Base-by-base conservation (phyloP, 2,888 invertebrate genomes). In the Melieria crassipennis region DNA sequence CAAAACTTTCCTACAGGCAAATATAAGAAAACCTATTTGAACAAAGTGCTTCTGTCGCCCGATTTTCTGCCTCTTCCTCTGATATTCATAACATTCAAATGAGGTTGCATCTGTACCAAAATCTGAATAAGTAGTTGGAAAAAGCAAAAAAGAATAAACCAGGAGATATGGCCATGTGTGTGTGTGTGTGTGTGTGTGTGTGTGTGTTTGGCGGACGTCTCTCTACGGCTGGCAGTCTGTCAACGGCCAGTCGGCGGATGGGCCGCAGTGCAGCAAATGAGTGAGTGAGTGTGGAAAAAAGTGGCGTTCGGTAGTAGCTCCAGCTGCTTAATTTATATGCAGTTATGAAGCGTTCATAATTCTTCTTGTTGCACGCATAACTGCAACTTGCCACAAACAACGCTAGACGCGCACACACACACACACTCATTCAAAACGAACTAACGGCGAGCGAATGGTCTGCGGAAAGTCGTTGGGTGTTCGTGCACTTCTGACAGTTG, bases 301-400 rank as follows among this genome's bases (percentile, higher is more conserved):
- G 67, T 68, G 50, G 67, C 67, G 50, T 48, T 60, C 50, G 60
- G 67, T 52, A 68, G 68, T 68, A 61, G 60, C 68, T 61, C 48
- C 61, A 61, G 48, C 68, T 47, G 62, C 52, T 76, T 79, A 79
- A 79, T 79, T 79, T 78, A 77, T 78, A 78, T 79, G 78, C 79
- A 79, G 79, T 77, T 79, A 78, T 78, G 77, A 79, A 73, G 76
- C 76, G 76, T 76, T 78, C 78, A 78, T 79, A 77, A 78, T 75
- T 74, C 70, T 73, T 61, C 42, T 65, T 60, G 63, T 60, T 58
- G 55, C 71, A 62, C 57, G 70, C 48, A 57, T 52, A 61, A 69
- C 56, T 65, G 58, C 58, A 30, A 30, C 30, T 30, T 30, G 30
- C 30, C 30, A 30, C 30, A 30, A 2, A 30, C 30, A 2, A 30